These are phyloP conservation scores for Melinopterus prodromus DNA, from an alignment of 2,888 invertebrate species.

Conservation along the genomic window DNA sequence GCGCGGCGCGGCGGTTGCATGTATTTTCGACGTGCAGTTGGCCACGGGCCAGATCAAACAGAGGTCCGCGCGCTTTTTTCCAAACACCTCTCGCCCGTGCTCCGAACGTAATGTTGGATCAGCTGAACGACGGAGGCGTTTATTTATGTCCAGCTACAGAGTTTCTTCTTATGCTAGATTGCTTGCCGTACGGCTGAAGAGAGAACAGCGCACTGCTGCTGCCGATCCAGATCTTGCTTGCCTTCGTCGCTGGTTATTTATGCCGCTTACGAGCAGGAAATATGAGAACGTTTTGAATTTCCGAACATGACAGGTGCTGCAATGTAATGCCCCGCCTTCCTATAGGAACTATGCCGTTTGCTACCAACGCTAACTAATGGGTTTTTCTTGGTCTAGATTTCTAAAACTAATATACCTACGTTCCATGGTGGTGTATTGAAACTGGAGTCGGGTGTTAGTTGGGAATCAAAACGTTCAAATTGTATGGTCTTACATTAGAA, in stretches of 20 bases:
- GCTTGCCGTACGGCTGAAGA: background rate
- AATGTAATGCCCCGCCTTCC: background rate
- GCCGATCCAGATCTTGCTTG: background rate
- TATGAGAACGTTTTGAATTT: background rate
- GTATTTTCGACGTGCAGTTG: background rate
- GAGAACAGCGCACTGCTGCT: background rate
- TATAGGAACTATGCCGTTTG: too few species aligned
- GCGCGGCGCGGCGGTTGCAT: background rate
- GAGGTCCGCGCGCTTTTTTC: background rate
- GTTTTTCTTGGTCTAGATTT: too few species aligned
- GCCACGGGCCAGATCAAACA: slow-evolving; percentile 4
- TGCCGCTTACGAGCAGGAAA: background rate
- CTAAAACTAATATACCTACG: too few species aligned
- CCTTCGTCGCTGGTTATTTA: background rate
- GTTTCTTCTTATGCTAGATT: background rate
- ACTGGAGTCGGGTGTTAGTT: too few species aligned
- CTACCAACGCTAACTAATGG: too few species aligned
- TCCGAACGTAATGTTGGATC: background rate
- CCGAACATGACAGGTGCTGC: slow-evolving; percentile 4
- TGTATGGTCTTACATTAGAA: too few species aligned
- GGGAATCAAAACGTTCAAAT: too few species aligned
- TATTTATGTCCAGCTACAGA: background rate
- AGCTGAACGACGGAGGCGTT: too few species aligned
- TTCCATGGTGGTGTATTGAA: too few species aligned
- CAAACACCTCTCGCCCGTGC: background rate